Base-by-base conservation (phyloP, 37 sponge, comb jelly and placozoan genomes). In the Bolinopsis microptera region DNA sequence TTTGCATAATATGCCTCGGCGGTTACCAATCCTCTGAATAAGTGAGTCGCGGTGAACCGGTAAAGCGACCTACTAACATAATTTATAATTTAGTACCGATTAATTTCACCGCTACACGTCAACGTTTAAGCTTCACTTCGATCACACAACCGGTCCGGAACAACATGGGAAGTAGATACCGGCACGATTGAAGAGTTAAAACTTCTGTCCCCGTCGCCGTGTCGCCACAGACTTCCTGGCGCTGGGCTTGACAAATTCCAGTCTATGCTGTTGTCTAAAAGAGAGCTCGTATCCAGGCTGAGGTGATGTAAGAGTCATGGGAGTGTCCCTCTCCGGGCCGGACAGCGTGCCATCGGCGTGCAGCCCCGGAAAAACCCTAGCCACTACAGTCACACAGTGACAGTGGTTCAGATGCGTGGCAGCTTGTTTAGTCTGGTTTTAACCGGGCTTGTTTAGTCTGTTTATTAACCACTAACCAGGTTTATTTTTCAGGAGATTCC, bases 401-500 rank as follows among this genome's bases (percentile, higher is more conserved):
- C 61, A 18, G 61, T 48, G 61, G 61, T 48, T 48, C 5, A 13
- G 5, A 18, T 48, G 61, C 61, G 61, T 5, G 61, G 9, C 61
- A 48, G 61, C 13, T 48, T 13, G 61, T 48, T n/a, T 48, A 48
- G 61, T 48, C 13, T 48, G 61, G 5, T 13, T 48, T 13, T 13
- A 48, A 48, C 5, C 5, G 13, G n/a, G n/a, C n/a, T n/a, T n/a
- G n/a, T n/a, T n/a, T n/a, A n/a, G n/a, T 5, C 13, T 48, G 61
- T 13, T 48, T 18, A 5, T 48, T 48, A 18, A 13, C 13, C 5
- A 48, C 61, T 48, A 48, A 48, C 61, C 61, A 5, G 61, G 61
- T 48, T 5, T 48, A 18, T 48, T 13, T 86, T 86, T 16, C 90
- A 86, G 90, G 90, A 13, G 90, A 41, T 86, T 86, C 90, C 90